phyloP scores from a whole-genome alignment of 2,113 vertebrate species.

The Brevimyrus niger region DNA sequence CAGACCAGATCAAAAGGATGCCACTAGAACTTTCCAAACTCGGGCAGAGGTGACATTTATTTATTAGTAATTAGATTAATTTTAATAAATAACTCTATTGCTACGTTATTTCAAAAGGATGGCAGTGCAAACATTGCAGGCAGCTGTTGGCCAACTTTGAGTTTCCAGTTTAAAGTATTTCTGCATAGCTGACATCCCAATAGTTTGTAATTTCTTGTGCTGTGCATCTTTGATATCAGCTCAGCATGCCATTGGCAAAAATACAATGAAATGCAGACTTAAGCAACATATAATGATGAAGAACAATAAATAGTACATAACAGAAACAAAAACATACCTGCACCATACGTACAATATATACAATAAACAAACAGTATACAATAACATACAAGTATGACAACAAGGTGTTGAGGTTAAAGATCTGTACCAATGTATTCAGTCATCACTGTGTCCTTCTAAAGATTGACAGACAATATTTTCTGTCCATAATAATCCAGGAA shows the following conservation, averaged over 20 bases:
- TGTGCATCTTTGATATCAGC: background rate
- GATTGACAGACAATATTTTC: constrained; percentile 20
- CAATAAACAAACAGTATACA: background rate
- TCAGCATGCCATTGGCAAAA: background rate
- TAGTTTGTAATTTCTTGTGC: background rate
- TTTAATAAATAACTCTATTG: background rate
- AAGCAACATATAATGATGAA: background rate
- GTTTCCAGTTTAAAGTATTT: background rate
- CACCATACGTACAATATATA: background rate
- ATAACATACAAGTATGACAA: background rate
- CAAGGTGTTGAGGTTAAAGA: background rate
- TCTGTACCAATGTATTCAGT: background rate
- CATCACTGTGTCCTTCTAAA: background rate
- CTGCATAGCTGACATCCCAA: background rate
- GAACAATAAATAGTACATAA: background rate
- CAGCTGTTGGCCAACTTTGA: background rate
- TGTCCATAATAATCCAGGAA: constrained; percentile 67
- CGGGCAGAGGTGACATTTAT: background rate
- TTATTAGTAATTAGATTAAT: background rate
- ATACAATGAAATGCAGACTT: background rate
- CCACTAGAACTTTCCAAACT: background rate
- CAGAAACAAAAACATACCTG: background rate
- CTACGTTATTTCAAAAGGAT: background rate
- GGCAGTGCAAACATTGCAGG: background rate
- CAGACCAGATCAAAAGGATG: background rate